Evolutionary conservation across 1,140 invertebrate genomes (phyloP), one percentile per base, ranked within the genome.

Genomic region (Zaprionus vittiger): DNA sequence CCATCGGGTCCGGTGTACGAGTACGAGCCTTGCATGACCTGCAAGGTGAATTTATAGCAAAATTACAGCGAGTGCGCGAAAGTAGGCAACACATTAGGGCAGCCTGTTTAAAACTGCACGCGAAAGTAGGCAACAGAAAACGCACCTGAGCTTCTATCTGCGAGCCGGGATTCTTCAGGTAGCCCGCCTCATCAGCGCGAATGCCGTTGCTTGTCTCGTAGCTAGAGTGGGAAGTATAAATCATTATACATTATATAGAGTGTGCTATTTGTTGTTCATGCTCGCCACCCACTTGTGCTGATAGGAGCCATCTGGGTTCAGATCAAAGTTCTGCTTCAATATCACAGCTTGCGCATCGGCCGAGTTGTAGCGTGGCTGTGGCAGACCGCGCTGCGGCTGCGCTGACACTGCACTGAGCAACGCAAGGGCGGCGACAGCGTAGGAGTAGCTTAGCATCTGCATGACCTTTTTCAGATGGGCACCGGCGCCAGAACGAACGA

Each of bases 1-100:
- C 96, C 96, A 57, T 96, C 95, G 3, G 95, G 94, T 37, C 95
- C 95, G 44, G 94, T 95, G 83, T 95, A 96, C 4, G 94, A 94
- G 80, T 95, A 95, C 0, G 94, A 94, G 28, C 95, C 95, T 83
- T 93, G 93, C 83, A 94, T 93, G 61, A 94, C 94, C 93, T 94
- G 85, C 61, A 79, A 93, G 92, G 81, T 90, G 22, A 11, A 24
- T n/a, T 15, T 44, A 37, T 3, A 15, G 12, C 1, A 79, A 54
- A 5, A 22, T 63, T 20, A 31, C 9, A 5, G 47, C 4, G 2
- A 3, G 20, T 4, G 6, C 70, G 73, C 6, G 4, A 66, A 73
- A 72, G 64, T 75, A 72, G 62, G 66, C 73, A 26, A 28, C 6
- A 15, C 1, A 1, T 24, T 0, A 1, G 14, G 1, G 0, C 2